A percentile compares a stretch with the other conserved stretches of the same genome.
Conservation (phyloP, 2,113 vertebrate genomes). For the Prolemur simus region DNA sequence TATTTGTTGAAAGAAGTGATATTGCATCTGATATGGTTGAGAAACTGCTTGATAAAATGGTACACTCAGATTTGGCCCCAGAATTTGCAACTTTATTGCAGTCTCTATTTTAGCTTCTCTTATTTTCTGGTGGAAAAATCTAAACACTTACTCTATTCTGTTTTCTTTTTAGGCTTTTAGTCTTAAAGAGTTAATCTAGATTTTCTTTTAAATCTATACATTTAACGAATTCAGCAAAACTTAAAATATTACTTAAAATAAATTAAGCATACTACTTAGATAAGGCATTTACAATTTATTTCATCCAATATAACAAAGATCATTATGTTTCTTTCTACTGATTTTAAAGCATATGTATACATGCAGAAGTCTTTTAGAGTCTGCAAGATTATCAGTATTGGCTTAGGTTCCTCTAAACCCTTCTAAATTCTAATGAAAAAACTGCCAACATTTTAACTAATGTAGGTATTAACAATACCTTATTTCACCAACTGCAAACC, state of each 20-base stretch:
- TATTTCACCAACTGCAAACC: constrained; percentile 6
- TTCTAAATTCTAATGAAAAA: not conserved
- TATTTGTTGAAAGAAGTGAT: not conserved
- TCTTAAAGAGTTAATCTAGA: not conserved
- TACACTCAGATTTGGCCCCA: not conserved
- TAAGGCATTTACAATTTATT: not conserved
- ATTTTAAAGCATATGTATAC: constrained; percentile 16
- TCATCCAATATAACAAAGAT: not conserved
- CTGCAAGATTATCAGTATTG: not conserved
- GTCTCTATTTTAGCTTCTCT: not conserved
- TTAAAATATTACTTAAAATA: constrained; percentile 44
- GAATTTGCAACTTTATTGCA: not conserved
- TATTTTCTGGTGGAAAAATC: not conserved
- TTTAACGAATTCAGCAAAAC: constrained; percentile 32
- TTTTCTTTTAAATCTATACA: constrained; percentile 10
- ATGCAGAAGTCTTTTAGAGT: not conserved
- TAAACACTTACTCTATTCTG: not conserved
- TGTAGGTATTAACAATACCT: not conserved
- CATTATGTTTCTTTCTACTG: not conserved
- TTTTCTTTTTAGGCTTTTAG: not conserved
- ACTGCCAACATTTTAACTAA: not conserved
- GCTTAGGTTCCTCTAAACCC: not conserved
- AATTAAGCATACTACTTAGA: not conserved
- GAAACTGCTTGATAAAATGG: not conserved
- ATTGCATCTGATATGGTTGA: not conserved